These are phyloP conservation scores for Drosophila vallismaia DNA, from an alignment of 2,888 invertebrate species.

Conservation along the genomic window DNA sequence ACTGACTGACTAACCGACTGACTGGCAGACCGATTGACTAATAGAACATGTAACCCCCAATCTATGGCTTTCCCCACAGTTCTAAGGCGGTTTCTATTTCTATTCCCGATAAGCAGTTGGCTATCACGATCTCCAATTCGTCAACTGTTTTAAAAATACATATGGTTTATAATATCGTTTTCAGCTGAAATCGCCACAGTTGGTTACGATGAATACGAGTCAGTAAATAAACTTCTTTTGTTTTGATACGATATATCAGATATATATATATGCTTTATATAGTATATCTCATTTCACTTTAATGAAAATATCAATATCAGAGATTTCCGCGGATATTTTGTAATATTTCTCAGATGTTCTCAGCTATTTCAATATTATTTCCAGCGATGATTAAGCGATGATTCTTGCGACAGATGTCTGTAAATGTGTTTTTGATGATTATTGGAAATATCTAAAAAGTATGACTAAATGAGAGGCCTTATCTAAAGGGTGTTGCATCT, in stretches of 20 bases:
- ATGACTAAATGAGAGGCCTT: slow-evolving; percentile 4
- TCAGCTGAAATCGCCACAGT: slow-evolving; percentile 12
- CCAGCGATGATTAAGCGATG: not conserved
- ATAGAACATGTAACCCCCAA: slow-evolving; percentile 9
- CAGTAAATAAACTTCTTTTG: slow-evolving; percentile 8
- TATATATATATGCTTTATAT: no score
- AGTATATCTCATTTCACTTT: not conserved
- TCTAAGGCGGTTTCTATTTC: not conserved
- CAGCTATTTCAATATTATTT: no score
- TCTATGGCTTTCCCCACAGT: not conserved
- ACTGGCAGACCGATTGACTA: slow-evolving; percentile 15
- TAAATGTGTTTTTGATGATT: slow-evolving; percentile 7
- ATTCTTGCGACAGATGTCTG: slow-evolving; percentile 1
- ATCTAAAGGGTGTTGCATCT: slow-evolving; percentile 9
- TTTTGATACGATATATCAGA: not conserved
- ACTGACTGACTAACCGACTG: slow-evolving; percentile 25
- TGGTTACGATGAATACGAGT: slow-evolving; percentile 2
- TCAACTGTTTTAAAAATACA: slow-evolving; percentile 34
- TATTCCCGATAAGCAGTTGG: slow-evolving; percentile 13
- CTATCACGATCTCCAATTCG: slow-evolving; percentile 13
- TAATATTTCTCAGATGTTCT: not conserved
- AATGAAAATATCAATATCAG: slow-evolving; percentile 18
- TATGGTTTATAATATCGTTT: slow-evolving; percentile 3
- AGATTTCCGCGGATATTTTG: slow-evolving; percentile 3
- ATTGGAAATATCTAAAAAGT: not conserved